Base-by-base conservation (phyloP, 2,888 invertebrate species). In the Chalcis sispes region DNA sequence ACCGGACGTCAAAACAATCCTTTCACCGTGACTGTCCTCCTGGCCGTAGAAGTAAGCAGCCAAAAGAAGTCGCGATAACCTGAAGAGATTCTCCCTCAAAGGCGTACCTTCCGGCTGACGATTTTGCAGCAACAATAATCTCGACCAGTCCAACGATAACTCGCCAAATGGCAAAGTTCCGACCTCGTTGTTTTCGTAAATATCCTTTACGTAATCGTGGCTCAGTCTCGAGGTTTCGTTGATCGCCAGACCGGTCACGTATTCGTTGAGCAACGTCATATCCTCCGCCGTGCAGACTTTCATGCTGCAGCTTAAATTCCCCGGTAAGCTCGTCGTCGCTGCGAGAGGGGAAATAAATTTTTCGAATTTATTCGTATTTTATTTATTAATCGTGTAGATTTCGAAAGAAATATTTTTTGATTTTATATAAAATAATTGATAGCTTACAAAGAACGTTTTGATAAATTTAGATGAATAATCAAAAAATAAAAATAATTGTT, bases 111-210 rank as follows among this genome's bases (percentile, higher is more conserved):
- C 70, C 1, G 84, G 80, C 48, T 82, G 81, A 4, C 80, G 73
- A 0, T 81, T 75, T 52, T 64, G 79, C 15, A 80, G 29, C 18
- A 85, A 71, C 32, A 81, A 10, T 18, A 82, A 72, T 52, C 85
- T 80, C 10, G 74, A 36, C 86, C 84, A 86, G 50, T 86, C 85
- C 0, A 82, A 80, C 23, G 72, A 71, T 0, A 83, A 66, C 18
- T 79, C 72, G 7, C 86, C 86, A 27, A 85, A 85, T 2, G 83
- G 84, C 70, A 46, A 10, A 71, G 36, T 42, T 66, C 77, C 1
- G 65, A n/a, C n/a, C n/a, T n/a, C n/a, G n/a, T n/a, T n/a, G n/a
- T n/a, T 20, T 15, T 13, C 54, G 25, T 50, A 2, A 1, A n/a
- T 5, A 15, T 25, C 15, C 18, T 5, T 20, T n/a, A n/a, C n/a